phyloP scores from a whole-genome alignment of 2,113 vertebrate species.

The Sminthopsis crassicaudata region DNA sequence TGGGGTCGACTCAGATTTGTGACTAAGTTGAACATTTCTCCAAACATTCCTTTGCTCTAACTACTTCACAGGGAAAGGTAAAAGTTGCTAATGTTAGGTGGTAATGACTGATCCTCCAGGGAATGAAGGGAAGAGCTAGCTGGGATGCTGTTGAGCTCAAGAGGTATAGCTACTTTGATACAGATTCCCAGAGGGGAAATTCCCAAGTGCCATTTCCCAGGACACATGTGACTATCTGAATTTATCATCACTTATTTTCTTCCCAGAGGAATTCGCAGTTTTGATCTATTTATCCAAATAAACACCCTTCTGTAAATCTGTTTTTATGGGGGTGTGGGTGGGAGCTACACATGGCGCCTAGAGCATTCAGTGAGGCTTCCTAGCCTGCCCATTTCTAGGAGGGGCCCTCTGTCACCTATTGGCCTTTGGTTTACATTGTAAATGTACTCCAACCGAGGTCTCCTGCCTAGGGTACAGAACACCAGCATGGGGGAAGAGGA shows the following conservation, averaged over 20 bases:
- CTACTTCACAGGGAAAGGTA: not conserved
- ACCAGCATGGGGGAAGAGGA: not conserved
- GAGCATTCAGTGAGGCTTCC: not conserved
- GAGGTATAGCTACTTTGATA: not conserved
- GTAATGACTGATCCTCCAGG: not conserved
- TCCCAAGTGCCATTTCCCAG: not conserved
- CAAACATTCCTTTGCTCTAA: not conserved
- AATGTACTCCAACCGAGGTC: not conserved
- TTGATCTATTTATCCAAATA: conserved; percentile 1
- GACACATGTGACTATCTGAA: not conserved
- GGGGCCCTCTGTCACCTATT: not conserved
- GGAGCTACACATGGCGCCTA: not conserved
- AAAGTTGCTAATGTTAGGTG: not conserved
- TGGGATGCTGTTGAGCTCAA: not conserved
- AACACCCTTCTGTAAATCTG: not conserved
- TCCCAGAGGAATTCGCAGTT: not conserved
- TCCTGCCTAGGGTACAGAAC: not conserved
- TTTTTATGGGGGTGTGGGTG: not conserved
- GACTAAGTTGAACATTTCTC: not conserved
- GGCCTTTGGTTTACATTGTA: not conserved
- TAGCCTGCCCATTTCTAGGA: not conserved
- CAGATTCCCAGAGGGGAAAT: not conserved
- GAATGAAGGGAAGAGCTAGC: no score
- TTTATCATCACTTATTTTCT: not conserved
- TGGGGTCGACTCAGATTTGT: no score